A percentile compares a stretch with the other conserved stretches of the same genome.
phyloP scores from a whole-genome alignment of 1,140 invertebrate species.

The Cydia amplana region DNA sequence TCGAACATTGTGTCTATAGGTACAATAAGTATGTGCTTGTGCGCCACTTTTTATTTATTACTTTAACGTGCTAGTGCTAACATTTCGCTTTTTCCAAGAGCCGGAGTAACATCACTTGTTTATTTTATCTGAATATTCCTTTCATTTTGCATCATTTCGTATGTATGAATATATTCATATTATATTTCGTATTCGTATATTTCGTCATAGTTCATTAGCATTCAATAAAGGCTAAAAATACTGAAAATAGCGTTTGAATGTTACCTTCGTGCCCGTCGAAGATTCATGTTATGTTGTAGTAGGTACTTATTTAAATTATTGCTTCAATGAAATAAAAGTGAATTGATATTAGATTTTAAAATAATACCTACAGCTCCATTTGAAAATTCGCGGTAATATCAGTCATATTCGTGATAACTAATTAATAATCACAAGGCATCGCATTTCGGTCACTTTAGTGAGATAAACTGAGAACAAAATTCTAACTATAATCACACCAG shows the following conservation, averaged over 20 bases:
- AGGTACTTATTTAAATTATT: too few relatives aligned
- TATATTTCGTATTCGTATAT: too few relatives aligned
- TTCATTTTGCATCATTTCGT: slow-evolving; percentile 5
- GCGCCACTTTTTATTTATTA: slow-evolving; percentile 21
- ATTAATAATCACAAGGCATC: background rate
- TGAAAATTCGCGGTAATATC: too few relatives aligned
- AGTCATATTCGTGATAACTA: background rate
- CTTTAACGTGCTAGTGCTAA: slow-evolving; percentile 4
- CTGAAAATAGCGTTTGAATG: background rate
- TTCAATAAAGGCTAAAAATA: background rate
- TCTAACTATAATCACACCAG: too few relatives aligned
- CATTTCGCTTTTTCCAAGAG: slow-evolving; percentile 2
- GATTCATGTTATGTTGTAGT: too few relatives aligned
- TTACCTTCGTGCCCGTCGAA: background rate
- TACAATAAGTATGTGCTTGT: slow-evolving; percentile 8
- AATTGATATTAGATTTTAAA: too few relatives aligned
- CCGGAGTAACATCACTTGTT: slow-evolving; percentile 1
- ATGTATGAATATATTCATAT: too few relatives aligned
- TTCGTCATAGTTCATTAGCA: slow-evolving; percentile 25
- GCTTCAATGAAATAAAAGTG: too few relatives aligned
- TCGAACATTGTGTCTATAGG: slow-evolving; percentile 24
- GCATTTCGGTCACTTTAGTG: background rate
- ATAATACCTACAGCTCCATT: too few relatives aligned
- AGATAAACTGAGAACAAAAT: too few relatives aligned
- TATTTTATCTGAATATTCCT: slow-evolving; percentile 9